Base-by-base conservation (phyloP, 2,888 invertebrate species). In the Busseola fusca region DNA sequence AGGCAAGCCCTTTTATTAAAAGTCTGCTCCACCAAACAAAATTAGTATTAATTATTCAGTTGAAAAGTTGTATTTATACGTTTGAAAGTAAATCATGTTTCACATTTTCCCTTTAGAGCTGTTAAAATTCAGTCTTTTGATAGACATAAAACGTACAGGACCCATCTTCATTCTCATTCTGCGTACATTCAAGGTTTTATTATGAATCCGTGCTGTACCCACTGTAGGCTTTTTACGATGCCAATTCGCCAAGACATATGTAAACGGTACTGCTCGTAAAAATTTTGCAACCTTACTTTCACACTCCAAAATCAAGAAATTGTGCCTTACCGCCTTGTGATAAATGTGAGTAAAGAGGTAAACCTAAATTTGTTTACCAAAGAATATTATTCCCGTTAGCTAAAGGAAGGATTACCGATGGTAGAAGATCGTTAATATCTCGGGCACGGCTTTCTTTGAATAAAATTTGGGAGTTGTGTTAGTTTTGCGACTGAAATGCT, bases 201-300 rank as follows among this genome's bases (percentile, higher is more conserved):
- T 86, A 86, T 86, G 82, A 87, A 87, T 81, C 87, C 86, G 80
- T 81, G 82, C 78, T 86, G 72, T 82, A 74, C 82, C 72, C 80
- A 72, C 74, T 76, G 81, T 80, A 84, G 82, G 84, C 81, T 74
- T 84, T 85, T 86, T 87, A 86, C 78, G 86, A 85, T 76, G 72
- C 77, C 86, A 87, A 87, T 86, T 81, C 84, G 52, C 82, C 74
- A 81, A 86, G 82, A 86, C 86, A 85, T 84, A 86, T 84, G 84
- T 87, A 86, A 86, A 80, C 83, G 80, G 66, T 76, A 72, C 83
- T 65, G 70, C 73, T 79, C 81, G 85, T 86, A 86, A 87, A 87
- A 74, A 70, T n/a, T 34, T 66, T 34, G 12, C 70, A 59, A 72
- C 52, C 25, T 65, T 64, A 48, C 54, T 37, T 58, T 27, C 37